Conservation (phyloP, 1,140 invertebrate species). For the Anastrepha ludens region DNA sequence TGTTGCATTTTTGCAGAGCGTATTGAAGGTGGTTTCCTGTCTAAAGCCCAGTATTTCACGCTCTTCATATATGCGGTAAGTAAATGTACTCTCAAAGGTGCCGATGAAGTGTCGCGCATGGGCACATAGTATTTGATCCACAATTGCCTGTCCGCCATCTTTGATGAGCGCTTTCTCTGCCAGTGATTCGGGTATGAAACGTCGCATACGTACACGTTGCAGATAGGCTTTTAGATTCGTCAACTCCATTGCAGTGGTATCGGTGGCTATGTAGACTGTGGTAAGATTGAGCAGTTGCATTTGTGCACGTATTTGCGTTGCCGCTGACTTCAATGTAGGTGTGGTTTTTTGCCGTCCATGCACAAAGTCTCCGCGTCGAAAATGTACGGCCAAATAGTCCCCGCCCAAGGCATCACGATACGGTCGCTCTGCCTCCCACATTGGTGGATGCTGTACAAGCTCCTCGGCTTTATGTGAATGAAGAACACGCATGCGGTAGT, state of each 20-base stretch:
- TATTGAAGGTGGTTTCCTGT: constrained; percentile 89
- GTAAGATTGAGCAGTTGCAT: constrained; percentile 79
- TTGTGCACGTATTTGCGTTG: constrained; percentile 81
- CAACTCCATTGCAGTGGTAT: constrained; percentile 77
- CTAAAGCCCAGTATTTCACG: constrained; percentile 94
- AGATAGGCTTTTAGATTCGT: constrained; percentile 70
- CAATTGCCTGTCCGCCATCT: constrained; percentile 93
- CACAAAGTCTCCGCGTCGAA: constrained; percentile 89
- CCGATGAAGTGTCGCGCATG: constrained; percentile 91
- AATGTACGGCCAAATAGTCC: constrained; percentile 86
- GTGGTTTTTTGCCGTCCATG: constrained; percentile 79
- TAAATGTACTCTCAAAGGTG: constrained; percentile 95
- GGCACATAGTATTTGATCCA: constrained; percentile 97
- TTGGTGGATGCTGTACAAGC: constrained; percentile 64
- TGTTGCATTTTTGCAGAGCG: constrained; percentile 82
- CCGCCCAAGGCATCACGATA: constrained; percentile 80
- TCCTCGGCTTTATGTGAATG: constrained; percentile 78
- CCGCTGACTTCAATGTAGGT: constrained; percentile 82
- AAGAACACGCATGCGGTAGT: constrained; percentile 82
- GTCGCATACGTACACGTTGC: constrained; percentile 62
- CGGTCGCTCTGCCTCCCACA: constrained; percentile 68
- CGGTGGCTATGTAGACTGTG: constrained; percentile 87
- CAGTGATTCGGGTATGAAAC: constrained; percentile 68
- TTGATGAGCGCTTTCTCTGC: constrained; percentile 76
- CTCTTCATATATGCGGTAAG: constrained; percentile 97